Evolutionary conservation across 2,113 vertebrate species (phyloP).

Genomic region (Rhipidura dahli): DNA sequence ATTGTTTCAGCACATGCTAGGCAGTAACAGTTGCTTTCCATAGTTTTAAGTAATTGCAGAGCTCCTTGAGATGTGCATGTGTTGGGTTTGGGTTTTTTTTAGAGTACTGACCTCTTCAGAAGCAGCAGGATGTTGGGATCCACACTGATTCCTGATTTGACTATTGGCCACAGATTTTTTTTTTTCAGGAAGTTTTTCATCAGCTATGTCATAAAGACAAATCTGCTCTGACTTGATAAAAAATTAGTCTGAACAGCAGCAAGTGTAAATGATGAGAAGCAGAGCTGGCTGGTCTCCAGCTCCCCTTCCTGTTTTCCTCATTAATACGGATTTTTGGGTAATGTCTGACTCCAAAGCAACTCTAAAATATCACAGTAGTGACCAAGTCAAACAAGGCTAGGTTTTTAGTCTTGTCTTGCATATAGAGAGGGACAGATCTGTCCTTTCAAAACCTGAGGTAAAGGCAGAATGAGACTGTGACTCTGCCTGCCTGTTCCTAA

Average conservation of each 20-base stretch:
- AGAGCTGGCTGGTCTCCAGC: neutral
- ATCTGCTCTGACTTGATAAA: slow-evolving; percentile 37
- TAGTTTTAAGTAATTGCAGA: neutral
- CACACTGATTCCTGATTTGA: neutral
- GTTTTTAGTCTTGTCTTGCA: neutral
- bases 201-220: neutral
- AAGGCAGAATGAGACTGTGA: neutral
- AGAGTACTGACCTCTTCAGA: neutral
- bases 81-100: neutral
- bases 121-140: neutral
- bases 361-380: neutral
- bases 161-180: neutral
- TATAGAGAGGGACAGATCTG: neutral
- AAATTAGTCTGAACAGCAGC: neutral
- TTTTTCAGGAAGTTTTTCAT: neutral
- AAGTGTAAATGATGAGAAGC: slow-evolving; percentile 52
- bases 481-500: slow-evolving; percentile 1
- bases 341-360: slow-evolving; percentile 26
- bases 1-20: neutral
- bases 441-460: slow-evolving; percentile 50
- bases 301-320: slow-evolving; percentile 52
- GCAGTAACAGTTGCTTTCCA: neutral
- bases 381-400: slow-evolving; percentile 1
- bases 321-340: slow-evolving; percentile 41
- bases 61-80: neutral